Conservation (phyloP, 2,113 vertebrate genomes). For the Cheirogaleus medius region DNA sequence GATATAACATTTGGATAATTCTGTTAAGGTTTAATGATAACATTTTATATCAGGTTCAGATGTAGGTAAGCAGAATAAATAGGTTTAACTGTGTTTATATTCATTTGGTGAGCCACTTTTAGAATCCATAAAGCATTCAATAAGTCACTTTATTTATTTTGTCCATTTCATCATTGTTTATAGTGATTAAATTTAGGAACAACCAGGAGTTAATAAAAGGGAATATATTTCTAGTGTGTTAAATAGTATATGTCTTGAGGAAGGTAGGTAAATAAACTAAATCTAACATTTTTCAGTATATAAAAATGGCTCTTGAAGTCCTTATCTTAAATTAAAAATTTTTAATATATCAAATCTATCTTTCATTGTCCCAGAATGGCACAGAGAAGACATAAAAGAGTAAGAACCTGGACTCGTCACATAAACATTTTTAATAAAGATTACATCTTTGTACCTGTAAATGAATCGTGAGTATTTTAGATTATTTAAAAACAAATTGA, state of each 20-base stretch:
- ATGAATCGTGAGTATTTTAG: constrained; percentile 94
- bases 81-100: not conserved
- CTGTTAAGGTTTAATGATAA: not conserved
- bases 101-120: not conserved
- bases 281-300: not conserved
- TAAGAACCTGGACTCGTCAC: constrained; percentile 97
- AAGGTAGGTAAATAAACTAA: constrained; percentile 2
- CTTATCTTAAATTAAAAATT: not conserved
- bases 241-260: constrained; percentile 37
- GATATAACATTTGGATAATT: not conserved
- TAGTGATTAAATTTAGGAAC: constrained; percentile 17
- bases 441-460: constrained; percentile 98
- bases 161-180: not conserved
- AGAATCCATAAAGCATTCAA: not conserved
- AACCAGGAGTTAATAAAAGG: not conserved
- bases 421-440: constrained; percentile 98
- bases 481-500: constrained; percentile 28
- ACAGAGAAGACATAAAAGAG: constrained; percentile 94
- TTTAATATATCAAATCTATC: not conserved
- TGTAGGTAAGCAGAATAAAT: not conserved
- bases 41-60: not conserved
- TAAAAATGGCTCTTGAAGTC: not conserved
- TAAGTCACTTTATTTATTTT: constrained; percentile 18
- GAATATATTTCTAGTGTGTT: not conserved
- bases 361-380: constrained; percentile 83